Base-by-base conservation (phyloP, 2,113 vertebrate species). In the Fregetta grallaria region DNA sequence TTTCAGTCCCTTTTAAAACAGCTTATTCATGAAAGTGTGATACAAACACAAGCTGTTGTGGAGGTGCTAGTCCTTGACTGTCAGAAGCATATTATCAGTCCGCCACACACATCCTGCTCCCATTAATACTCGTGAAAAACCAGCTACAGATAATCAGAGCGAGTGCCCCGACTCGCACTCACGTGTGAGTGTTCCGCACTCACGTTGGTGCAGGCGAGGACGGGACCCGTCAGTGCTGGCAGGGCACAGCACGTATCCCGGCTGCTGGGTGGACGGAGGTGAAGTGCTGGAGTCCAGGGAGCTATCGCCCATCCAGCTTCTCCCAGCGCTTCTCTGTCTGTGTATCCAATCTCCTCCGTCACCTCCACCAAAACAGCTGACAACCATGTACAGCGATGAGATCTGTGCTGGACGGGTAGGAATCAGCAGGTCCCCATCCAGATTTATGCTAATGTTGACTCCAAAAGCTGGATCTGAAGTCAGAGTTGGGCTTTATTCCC, bases 31-130 rank as follows among this genome's bases (percentile, higher is more conserved):
- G 36, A 20, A 86, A 77, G 63, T 32, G 75, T 18, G 85, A 94
- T 73, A 83, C 27, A 71, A 95, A 96, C 91, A 94, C 89, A 93
- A 94, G 84, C 87, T 95, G 91, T 70, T 91, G 87, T 90, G 89
- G 84, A 90, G 53, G 55, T 87, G 89, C 80, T 62, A 79, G 77
- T 81, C 84, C 89, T 45, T 79, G 81, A 82, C 87, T 95, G 91
- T 90, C 95, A 91, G 87, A 77, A 95, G 93, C 18, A 14, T 5
- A 58, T 73, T 94, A 94, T 88, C 78, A 85, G 71, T 30, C 86
- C 95, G 94, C 74, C 81, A 96, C 80, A 90, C 74, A 71, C 67
- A 86, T 76, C 50, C 81, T 80, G 59, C 84, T 94, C 74, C 81
- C 89, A 74, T 75, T 18, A 91, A 87, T 1, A 36, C 42, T 86